These are phyloP conservation scores for Rachycentron canadum DNA, from an alignment of 2,797 vertebrate species.

Conservation along the genomic window DNA sequence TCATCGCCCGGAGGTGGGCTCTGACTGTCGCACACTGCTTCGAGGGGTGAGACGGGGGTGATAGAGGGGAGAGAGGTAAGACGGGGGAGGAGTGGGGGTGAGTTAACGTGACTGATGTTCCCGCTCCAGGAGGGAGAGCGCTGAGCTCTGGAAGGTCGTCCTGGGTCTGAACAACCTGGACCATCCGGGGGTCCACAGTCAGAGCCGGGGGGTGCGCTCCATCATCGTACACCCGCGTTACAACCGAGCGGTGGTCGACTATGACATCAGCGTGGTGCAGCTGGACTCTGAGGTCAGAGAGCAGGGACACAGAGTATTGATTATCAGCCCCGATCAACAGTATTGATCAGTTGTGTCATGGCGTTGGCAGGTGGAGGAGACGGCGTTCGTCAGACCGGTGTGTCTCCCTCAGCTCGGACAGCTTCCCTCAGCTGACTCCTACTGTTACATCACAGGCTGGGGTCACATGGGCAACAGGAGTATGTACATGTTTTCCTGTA, in stretches of 20 bases:
- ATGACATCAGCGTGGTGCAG: constrained; percentile 95
- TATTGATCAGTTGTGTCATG: not conserved
- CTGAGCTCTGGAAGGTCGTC: constrained; percentile 93
- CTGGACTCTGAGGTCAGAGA: constrained; percentile 84
- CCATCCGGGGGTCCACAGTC: constrained; percentile 89
- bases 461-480: constrained; percentile 96
- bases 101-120: not conserved
- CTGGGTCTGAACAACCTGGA: constrained; percentile 95
- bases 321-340: fast-evolving
- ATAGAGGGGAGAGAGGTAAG: too few species aligned
- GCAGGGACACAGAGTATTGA: fast-evolving
- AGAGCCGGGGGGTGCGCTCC: constrained; percentile 88
- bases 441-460: constrained; percentile 98
- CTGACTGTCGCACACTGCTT: constrained; percentile 97
- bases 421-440: constrained; percentile 88
- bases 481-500: too few species aligned
- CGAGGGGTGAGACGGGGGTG: constrained; percentile 88
- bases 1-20: constrained; percentile 91
- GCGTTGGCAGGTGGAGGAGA: constrained; percentile 80
- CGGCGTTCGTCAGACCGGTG: constrained; percentile 90
- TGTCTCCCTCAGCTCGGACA: constrained; percentile 87
- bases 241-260: constrained; percentile 93
- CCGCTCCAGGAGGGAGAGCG: constrained; percentile 88
- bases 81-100: fast-evolving
- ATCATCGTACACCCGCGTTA: constrained; percentile 94